Conservation (phyloP, 1,140 invertebrate genomes). For the Teleogryllus occipitalis region DNA sequence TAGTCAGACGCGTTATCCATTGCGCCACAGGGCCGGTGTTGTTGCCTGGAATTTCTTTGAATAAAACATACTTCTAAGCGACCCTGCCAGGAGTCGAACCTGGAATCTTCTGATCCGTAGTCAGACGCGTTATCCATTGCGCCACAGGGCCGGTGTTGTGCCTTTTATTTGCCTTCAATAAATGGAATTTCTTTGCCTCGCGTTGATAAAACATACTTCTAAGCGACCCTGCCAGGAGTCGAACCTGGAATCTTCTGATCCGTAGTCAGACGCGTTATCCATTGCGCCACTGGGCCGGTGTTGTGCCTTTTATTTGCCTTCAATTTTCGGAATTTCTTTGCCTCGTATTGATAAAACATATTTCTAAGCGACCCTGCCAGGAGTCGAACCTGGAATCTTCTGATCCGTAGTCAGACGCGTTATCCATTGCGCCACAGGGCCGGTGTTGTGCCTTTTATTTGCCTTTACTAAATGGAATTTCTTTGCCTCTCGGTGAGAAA, state of each 20-base stretch:
- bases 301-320: too few relatives aligned
- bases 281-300: constrained; percentile 61
- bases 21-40: constrained; percentile 61
- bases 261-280: constrained; percentile 64
- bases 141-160: constrained; percentile 60
- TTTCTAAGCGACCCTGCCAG: constrained; percentile 61
- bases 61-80: too few relatives aligned
- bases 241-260: constrained; percentile 64
- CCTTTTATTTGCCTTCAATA: too few relatives aligned
- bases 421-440: constrained; percentile 62
- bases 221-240: constrained; percentile 62
- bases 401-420: constrained; percentile 64
- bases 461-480: too few relatives aligned
- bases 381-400: constrained; percentile 64
- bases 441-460: too few relatives aligned
- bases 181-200: too few relatives aligned
- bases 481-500: too few relatives aligned
- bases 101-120: constrained; percentile 64
- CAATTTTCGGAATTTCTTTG: too few relatives aligned
- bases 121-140: constrained; percentile 64
- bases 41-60: too few relatives aligned
- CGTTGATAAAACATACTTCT: too few relatives aligned
- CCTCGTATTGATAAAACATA: too few relatives aligned
- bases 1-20: constrained; percentile 64
- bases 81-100: constrained; percentile 63